phyloP scores from a whole-genome alignment of 2,888 invertebrate genomes.

The Odontocolon sp. region DNA sequence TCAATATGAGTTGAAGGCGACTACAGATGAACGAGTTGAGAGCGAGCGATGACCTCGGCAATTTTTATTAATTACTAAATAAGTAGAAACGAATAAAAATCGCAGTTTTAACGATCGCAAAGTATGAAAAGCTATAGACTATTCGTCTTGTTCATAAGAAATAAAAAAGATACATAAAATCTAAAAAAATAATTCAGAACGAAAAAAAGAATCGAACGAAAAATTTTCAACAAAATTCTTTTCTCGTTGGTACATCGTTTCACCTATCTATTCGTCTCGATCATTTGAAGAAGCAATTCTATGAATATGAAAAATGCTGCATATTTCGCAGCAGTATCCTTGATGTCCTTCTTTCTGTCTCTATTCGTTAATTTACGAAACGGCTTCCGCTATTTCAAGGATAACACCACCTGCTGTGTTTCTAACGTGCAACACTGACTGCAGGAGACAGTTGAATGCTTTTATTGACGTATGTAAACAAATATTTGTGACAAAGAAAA shows the following conservation, averaged over 20 bases:
- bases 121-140: too few relatives aligned
- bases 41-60: slow-evolving; percentile 25
- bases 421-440: slow-evolving; percentile 34
- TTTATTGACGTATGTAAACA: too few relatives aligned
- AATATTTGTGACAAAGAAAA: too few relatives aligned
- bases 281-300: slow-evolving; percentile 24
- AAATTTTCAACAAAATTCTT: slow-evolving; percentile 6
- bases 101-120: too few relatives aligned
- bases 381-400: slow-evolving; percentile 59
- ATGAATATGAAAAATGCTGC: slow-evolving; percentile 51
- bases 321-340: too few relatives aligned
- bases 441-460: too few relatives aligned
- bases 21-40: not conserved
- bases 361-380: slow-evolving; percentile 49
- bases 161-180: too few relatives aligned
- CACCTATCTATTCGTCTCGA: not conserved
- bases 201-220: not conserved
- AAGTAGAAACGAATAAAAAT: too few relatives aligned
- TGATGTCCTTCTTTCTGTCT: slow-evolving; percentile 38
- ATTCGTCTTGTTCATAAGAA: too few relatives aligned
- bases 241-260: slow-evolving; percentile 3
- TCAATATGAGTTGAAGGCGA: not conserved
- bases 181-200: slow-evolving; percentile 25
- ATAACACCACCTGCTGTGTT: slow-evolving; percentile 34
- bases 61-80: slow-evolving; percentile 16